Base-by-base conservation (phyloP, 2,797 vertebrate genomes). In the Poecilia picta region DNA sequence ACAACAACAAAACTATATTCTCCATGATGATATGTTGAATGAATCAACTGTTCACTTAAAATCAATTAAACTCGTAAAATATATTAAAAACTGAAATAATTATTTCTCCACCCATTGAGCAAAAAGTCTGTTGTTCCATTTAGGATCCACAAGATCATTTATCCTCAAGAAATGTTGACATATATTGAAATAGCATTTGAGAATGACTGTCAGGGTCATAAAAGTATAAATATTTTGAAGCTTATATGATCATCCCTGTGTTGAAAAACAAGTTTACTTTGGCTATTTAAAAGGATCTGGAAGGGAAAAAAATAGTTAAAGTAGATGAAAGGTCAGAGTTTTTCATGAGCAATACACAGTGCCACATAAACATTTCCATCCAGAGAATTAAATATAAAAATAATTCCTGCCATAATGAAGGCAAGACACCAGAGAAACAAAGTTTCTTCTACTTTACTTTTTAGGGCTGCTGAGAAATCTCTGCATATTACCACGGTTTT, bases 371-470 rank as follows among this genome's bases (percentile, higher is more conserved):
- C 45, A 31, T 12, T 23, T 10, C 7, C 28, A 71, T 10, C 5
- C 2, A 59, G n/a, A 74, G 46, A 33, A 47, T 77, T 55, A 66
- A 47, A 81, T 79, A 2, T 53, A 28, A 55, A 75, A 59, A 59
- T 47, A 51, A 18, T 8, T 11, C 53, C 80, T 43, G 77, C 18
- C 62, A 10, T 74, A 33, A 81, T 77, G 74, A 72, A 66, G n/a
- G 78, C 73, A 79, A 74, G 2, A 83, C 71, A 43, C 18, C 45
- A 62, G 73, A 55, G 46, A 46, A 75, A 6, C 31, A 75, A 78
- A 72, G 23, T 79, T 83, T 57, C 18, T 25, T 41, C 23, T 15
- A 4, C 77, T 82, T 81, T 39, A 75, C 72, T 77, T 81, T 83
- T 75, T 28, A 64, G 51, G 33, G n/a, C 51, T 75, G 79, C 77